Conservation (phyloP, 1,140 invertebrate species). For the Lepidurus apus region DNA sequence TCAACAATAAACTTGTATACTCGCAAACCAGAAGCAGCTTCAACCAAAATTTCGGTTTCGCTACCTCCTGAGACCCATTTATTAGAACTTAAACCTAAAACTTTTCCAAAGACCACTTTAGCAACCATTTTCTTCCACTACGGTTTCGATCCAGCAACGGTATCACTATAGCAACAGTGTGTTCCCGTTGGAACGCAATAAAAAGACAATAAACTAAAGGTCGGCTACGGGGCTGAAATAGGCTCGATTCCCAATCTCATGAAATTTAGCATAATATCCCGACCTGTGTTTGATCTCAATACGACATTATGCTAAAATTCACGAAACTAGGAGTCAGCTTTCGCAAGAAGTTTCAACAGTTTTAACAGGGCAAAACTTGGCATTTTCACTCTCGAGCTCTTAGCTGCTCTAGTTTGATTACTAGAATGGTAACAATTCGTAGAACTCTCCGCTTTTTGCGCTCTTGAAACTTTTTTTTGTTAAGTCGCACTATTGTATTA, state of each 20-base stretch:
- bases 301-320: conserved; percentile 35
- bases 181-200: not conserved
- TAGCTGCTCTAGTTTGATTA: not conserved
- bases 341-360: no score
- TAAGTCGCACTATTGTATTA: not conserved
- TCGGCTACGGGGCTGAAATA: not conserved
- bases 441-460: not conserved
- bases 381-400: not conserved
- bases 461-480: not conserved
- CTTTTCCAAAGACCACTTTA: not conserved
- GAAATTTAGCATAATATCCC: conserved; percentile 34
- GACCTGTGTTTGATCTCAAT: not conserved
- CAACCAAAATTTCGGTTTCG: not conserved
- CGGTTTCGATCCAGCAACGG: not conserved
- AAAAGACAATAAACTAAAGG: not conserved
- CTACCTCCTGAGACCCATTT: not conserved
- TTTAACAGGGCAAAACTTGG: no score
- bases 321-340: conserved; percentile 30
- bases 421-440: not conserved
- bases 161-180: not conserved
- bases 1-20: not conserved
- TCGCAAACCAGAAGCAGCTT: not conserved
- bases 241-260: conserved; percentile 27
- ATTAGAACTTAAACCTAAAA: not conserved
- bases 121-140: not conserved